Evolutionary conservation across 2,888 invertebrate species (phyloP).

Genomic region (Campaea margaritaria): DNA sequence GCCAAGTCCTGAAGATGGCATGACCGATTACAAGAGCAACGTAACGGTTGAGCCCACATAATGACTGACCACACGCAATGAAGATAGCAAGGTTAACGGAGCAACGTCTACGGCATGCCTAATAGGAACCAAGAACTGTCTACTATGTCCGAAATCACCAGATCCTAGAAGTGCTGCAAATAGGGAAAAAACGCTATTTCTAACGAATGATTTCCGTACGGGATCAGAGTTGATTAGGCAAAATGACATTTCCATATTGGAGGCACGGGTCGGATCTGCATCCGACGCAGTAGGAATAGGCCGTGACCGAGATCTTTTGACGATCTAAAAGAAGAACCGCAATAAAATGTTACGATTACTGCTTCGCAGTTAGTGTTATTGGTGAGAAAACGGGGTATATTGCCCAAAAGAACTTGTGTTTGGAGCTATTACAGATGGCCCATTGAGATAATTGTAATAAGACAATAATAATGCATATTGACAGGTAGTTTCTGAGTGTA

Average conservation of each 20-base stretch:
- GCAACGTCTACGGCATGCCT: constrained; percentile 62
- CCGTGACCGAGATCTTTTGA: constrained; percentile 20
- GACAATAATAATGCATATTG: not conserved
- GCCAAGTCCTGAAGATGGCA: constrained; percentile 41
- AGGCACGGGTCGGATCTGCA: constrained; percentile 8
- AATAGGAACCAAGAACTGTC: constrained; percentile 44
- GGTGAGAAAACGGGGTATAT: constrained; percentile 5
- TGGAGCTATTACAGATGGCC: not conserved
- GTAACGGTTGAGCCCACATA: constrained; percentile 62
- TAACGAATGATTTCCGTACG: too few relatives aligned
- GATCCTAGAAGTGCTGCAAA: too few relatives aligned
- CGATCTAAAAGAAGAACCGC: constrained; percentile 14
- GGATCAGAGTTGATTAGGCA: too few relatives aligned
- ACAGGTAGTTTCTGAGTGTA: too few relatives aligned
- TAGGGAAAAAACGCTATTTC: too few relatives aligned
- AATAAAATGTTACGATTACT: constrained; percentile 35
- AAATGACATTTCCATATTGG: too few relatives aligned
- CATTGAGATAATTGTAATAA: not conserved
- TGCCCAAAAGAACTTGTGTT: not conserved
- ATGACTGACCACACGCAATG: constrained; percentile 55
- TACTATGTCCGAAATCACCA: constrained; percentile 1
- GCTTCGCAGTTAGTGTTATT: constrained; percentile 24
- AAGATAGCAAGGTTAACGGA: constrained; percentile 76
- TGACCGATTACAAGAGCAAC: constrained; percentile 60
- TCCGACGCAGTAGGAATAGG: not conserved